Percentiles rank a stretch among this genome's conserved stretches.
phyloP scores from a whole-genome alignment of 2,888 invertebrate genomes.

The Leptopterna dolabrata region DNA sequence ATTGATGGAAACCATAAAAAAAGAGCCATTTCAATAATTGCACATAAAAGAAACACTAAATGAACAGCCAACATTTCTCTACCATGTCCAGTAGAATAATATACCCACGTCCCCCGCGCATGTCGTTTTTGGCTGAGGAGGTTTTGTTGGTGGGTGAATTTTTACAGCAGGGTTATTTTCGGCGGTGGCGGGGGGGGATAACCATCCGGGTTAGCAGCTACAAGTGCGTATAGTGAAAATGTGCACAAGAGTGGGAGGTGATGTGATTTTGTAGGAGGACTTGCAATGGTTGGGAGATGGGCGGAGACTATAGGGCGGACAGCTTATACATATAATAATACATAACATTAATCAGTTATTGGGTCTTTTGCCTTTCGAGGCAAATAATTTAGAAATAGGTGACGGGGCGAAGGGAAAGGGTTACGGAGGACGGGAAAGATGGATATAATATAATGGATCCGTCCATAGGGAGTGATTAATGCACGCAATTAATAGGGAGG shows the following conservation, averaged over 20 bases:
- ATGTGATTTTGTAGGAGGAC: background rate
- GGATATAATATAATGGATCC: conserved; percentile 52
- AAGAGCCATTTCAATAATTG: too few relatives aligned
- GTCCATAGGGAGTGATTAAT: conserved; percentile 52
- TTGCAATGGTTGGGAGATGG: background rate
- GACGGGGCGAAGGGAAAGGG: conserved; percentile 17
- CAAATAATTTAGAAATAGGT: conserved; percentile 29
- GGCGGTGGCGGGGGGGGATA: too few relatives aligned
- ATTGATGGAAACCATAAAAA: too few relatives aligned
- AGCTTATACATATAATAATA: conserved; percentile 51
- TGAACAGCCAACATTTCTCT: too few relatives aligned
- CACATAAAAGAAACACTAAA: too few relatives aligned
- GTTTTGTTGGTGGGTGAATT: too few relatives aligned
- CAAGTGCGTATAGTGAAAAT: too few relatives aligned
- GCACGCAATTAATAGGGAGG: conserved; percentile 51
- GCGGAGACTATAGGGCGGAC: background rate
- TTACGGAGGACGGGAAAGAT: conserved; percentile 9
- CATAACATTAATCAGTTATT: conserved; percentile 53
- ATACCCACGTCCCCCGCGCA: too few relatives aligned
- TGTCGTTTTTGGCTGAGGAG: too few relatives aligned
- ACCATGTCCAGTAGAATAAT: too few relatives aligned
- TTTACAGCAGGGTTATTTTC: too few relatives aligned
- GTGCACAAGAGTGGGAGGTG: background rate
- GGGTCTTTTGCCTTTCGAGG: conserved; percentile 41
- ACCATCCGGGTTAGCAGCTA: too few relatives aligned